Base-by-base conservation (phyloP, 1,140 invertebrate genomes). In the Zaprionus taronus region DNA sequence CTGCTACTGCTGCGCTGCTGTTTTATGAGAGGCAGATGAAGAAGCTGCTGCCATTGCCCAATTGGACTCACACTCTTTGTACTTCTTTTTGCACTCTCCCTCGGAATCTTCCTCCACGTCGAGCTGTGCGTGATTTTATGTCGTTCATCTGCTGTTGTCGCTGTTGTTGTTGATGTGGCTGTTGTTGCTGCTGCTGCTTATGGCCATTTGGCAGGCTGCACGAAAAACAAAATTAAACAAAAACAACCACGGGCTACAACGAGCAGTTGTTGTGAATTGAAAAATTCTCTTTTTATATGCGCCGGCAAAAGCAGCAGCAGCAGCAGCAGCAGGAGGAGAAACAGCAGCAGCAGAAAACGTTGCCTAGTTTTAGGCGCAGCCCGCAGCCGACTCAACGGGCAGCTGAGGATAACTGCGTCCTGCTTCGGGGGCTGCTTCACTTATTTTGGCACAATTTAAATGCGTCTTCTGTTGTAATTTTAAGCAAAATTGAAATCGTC, bases 201-300 rank as follows among this genome's bases (percentile, higher is more conserved):
- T 71, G 55, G 61, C 60, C 55, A 63, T 70, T 70, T 70, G 68
- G 51, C 34, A 24, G 53, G 26, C 73, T 71, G 41, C 44, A 76
- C 65, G 73, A 72, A 83, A 86, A 87, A 79, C 69, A 89, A 84
- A 87, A 87, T 87, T 87, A 87, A 87, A 87, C 77, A 89, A 83
- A 89, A 87, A 87, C 83, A 87, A 70, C 84, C 83, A 83, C 69
- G 57, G 83, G 83, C 83, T 44, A 80, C 56, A 63, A 47, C 66
- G 51, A 26, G 61, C 63, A 64, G 63, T 68, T 81, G 78, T 81
- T 80, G 77, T 73, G 66, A 89, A 87, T 89, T 87, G 83, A 76
- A 83, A 77, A 72, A 51, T 75, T 80, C 68, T 65, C 53, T 75
- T 74, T 81, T 81, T 58, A 65, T 78, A 75, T 83, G 41, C 26